These are phyloP conservation scores for Ceramica pisi DNA, from an alignment of 2,888 invertebrate species.

Conservation along the genomic window DNA sequence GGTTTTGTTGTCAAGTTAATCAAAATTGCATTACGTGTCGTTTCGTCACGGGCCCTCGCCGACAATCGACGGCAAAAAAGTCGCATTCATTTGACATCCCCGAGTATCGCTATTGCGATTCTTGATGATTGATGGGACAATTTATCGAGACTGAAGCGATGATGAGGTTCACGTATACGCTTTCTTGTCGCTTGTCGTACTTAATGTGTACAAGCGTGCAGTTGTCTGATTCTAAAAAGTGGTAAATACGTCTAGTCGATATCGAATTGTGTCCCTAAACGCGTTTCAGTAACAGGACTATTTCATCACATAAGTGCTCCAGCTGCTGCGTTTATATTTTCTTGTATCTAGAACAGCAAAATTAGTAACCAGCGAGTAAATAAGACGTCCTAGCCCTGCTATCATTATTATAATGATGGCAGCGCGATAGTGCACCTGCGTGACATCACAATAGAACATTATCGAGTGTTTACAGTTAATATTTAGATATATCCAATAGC, in stretches of 20 bases:
- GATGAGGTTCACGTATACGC: slow-evolving; percentile 53
- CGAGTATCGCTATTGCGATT: slow-evolving; percentile 70
- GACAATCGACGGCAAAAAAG: slow-evolving; percentile 75
- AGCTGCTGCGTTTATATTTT: slow-evolving; percentile 1
- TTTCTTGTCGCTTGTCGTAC: slow-evolving; percentile 49
- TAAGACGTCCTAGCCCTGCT: slow-evolving; percentile 51
- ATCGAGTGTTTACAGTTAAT: slow-evolving; percentile 83
- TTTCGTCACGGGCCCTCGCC: slow-evolving; percentile 81
- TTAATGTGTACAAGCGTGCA: slow-evolving; percentile 33
- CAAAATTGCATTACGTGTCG: slow-evolving; percentile 88
- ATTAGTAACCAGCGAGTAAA: slow-evolving; percentile 26
- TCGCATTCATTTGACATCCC: slow-evolving; percentile 75
- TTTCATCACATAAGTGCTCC: neutral
- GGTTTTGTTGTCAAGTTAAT: slow-evolving; percentile 81
- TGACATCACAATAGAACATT: slow-evolving; percentile 78
- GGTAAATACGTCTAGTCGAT: slow-evolving; percentile 9
- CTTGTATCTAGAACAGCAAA: slow-evolving; percentile 15
- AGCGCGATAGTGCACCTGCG: slow-evolving; percentile 78
- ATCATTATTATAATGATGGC: slow-evolving; percentile 60
- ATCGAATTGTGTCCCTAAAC: neutral
- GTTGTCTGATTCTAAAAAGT: slow-evolving; percentile 23
- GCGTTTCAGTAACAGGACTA: neutral
- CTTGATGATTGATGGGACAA: slow-evolving; percentile 81
- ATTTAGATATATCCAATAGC: slow-evolving; percentile 79
- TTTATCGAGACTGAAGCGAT: slow-evolving; percentile 66